These are phyloP conservation scores for Pachycephus smyrnensis DNA, from an alignment of 2,888 invertebrate species.

Conservation along the genomic window DNA sequence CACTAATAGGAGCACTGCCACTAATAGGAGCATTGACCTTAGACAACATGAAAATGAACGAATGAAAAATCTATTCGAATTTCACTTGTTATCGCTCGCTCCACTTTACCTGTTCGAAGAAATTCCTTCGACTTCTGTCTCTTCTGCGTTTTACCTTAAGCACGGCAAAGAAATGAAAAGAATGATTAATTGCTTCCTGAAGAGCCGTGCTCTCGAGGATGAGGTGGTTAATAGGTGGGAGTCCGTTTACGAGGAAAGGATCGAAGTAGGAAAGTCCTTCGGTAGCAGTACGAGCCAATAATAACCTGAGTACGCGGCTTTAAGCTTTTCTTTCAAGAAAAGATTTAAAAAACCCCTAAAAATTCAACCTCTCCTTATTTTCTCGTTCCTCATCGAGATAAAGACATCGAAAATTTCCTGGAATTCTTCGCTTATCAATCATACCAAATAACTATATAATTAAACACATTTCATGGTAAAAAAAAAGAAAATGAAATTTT, in stretches of 20 bases:
- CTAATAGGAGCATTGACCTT: too few relatives aligned
- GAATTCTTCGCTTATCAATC: too few relatives aligned
- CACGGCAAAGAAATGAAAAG: background rate
- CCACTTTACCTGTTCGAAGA: too few relatives aligned
- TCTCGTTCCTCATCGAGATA: background rate
- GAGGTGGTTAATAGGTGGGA: background rate
- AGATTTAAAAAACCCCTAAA: background rate
- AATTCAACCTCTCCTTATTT: background rate
- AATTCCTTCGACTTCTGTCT: too few relatives aligned
- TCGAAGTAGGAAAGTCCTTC: background rate
- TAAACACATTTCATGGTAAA: too few relatives aligned
- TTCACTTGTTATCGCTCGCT: too few relatives aligned
- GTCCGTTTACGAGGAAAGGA: background rate
- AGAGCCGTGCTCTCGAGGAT: background rate
- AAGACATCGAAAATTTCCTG: background rate
- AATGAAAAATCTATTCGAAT: too few relatives aligned
- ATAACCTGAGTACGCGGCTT: background rate
- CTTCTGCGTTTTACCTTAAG: background rate
- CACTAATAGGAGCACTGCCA: too few relatives aligned
- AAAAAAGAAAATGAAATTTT: too few relatives aligned
- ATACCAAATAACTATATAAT: too few relatives aligned
- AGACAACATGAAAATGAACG: too few relatives aligned
- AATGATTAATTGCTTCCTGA: conserved; percentile 5
- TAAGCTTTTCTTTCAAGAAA: background rate
- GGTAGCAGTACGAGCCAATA: background rate